These are phyloP conservation scores for Melanocharis versteri DNA, from an alignment of 2,113 vertebrate genomes.

Conservation along the genomic window DNA sequence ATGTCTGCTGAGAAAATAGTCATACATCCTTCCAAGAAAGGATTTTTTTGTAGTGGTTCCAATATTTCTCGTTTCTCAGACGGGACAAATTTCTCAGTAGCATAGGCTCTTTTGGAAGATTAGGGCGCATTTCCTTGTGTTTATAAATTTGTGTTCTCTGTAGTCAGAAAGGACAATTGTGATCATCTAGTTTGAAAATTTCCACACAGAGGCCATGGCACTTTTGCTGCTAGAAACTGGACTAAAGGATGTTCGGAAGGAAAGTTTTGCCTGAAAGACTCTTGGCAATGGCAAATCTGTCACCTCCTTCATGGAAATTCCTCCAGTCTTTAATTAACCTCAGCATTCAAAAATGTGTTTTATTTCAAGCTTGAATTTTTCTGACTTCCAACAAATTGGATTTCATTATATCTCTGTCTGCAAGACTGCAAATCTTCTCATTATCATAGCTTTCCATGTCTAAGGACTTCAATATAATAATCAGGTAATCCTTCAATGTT, in stretches of 20 bases:
- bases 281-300: background rate
- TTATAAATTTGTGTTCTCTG: background rate
- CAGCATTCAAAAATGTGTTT: background rate
- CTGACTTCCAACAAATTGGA: slow-evolving; percentile 5
- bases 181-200: background rate
- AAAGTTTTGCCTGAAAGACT: background rate
- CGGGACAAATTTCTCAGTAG: background rate
- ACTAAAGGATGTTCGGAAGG: background rate
- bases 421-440: slow-evolving; percentile 15
- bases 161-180: background rate
- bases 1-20: background rate
- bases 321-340: background rate
- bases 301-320: background rate
- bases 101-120: background rate
- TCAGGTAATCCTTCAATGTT: background rate
- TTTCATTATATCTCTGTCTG: slow-evolving; percentile 5
- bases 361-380: slow-evolving; percentile 10
- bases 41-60: background rate
- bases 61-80: background rate
- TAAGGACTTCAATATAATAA: slow-evolving; percentile 16
- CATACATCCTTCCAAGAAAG: background rate
- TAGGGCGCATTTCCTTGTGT: background rate
- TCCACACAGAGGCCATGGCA: background rate
- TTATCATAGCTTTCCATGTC: slow-evolving; percentile 8
- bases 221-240: background rate